These are phyloP conservation scores for Musca domestica DNA, from an alignment of 1,140 invertebrate species.

Conservation along the genomic window DNA sequence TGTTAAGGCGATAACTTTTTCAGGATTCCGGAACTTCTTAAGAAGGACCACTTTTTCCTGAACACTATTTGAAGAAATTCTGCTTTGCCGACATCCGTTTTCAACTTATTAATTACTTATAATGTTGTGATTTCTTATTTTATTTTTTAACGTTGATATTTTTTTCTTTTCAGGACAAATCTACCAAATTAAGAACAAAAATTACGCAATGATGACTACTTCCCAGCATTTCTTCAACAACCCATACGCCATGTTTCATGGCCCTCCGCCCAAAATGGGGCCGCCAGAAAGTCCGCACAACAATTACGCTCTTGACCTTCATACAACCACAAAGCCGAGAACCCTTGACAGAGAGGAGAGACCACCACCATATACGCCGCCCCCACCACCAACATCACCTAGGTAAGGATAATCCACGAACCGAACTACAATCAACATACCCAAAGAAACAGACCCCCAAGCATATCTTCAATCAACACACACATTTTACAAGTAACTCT, in stretches of 20 bases:
- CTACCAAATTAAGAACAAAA: background rate
- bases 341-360: slow-evolving; percentile 37
- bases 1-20: too few relatives aligned
- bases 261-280: slow-evolving; percentile 45
- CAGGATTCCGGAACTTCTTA: too few relatives aligned
- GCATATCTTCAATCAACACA: slow-evolving; percentile 26
- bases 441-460: slow-evolving; percentile 15
- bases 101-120: too few relatives aligned
- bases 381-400: slow-evolving; percentile 43
- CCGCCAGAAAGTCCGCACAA: slow-evolving; percentile 45
- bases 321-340: slow-evolving; percentile 46
- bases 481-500: slow-evolving; percentile 3
- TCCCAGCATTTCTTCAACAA: slow-evolving; percentile 50
- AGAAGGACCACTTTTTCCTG: too few relatives aligned
- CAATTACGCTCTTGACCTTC: slow-evolving; percentile 44
- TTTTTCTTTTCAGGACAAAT: slow-evolving; percentile 8
- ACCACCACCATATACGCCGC: slow-evolving; percentile 43
- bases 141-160: slow-evolving; percentile 1
- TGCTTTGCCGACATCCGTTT: too few relatives aligned
- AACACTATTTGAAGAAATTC: too few relatives aligned
- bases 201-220: slow-evolving; percentile 45
- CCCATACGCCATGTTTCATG: slow-evolving; percentile 50
- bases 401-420: slow-evolving; percentile 42
- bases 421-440: slow-evolving; percentile 25
- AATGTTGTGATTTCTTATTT: too few relatives aligned